phyloP scores from a whole-genome alignment of 1,140 invertebrate species.

The Philaenus spumarius region DNA sequence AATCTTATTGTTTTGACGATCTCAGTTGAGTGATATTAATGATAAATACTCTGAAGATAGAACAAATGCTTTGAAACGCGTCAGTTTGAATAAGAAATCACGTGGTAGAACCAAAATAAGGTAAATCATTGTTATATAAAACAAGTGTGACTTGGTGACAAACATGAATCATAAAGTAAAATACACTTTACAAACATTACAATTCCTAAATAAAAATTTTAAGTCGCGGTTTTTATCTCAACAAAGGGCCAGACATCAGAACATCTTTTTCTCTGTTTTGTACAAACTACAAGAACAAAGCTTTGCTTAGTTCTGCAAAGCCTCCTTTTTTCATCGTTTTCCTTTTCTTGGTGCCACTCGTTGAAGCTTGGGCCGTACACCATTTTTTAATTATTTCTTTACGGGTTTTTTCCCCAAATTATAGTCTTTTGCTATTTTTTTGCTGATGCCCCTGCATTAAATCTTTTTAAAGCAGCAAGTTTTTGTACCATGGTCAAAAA shows the following conservation, averaged over 20 bases:
- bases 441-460: neutral
- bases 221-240: neutral
- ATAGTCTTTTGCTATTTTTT: neutral
- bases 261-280: neutral
- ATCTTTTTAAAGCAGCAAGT: neutral
- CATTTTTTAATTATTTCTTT: neutral
- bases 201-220: no score
- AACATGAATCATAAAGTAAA: no score
- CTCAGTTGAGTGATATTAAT: no score
- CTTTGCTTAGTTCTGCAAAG: neutral
- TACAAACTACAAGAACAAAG: neutral
- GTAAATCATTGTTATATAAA: no score
- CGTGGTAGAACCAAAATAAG: no score
- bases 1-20: no score
- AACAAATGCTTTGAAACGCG: no score
- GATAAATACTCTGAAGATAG: no score
- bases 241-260: neutral
- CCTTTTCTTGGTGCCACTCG: neutral
- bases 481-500: neutral
- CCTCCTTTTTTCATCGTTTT: constrained; percentile 1
- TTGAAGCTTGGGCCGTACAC: neutral
- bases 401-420: neutral
- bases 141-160: no score
- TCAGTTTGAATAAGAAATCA: no score
- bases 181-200: no score